Evolutionary conservation across 1,140 invertebrate species (phyloP).

Genomic region (Cyclina sinensis): DNA sequence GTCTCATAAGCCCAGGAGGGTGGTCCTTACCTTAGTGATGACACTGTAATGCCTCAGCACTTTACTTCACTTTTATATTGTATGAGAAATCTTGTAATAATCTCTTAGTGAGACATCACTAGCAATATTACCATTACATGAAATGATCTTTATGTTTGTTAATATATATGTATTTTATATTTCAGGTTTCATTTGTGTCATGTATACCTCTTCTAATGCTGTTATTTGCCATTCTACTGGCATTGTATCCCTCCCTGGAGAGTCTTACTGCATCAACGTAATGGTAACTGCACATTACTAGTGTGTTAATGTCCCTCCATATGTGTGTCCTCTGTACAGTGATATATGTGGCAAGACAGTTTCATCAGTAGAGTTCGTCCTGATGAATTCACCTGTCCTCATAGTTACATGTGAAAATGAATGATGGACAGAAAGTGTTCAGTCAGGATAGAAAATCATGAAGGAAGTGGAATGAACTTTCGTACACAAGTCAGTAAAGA

Average conservation of each 20-base stretch:
- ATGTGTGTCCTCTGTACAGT: not conserved
- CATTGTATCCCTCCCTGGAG: conserved; percentile 85
- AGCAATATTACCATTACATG: too few species aligned
- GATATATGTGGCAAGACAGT: not conserved
- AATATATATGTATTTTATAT: conserved; percentile 43
- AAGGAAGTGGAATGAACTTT: not conserved
- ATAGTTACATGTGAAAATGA: not conserved
- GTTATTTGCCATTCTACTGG: conserved; percentile 85
- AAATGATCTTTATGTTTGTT: too few species aligned
- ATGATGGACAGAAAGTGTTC: not conserved
- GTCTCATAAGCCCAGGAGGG: too few species aligned
- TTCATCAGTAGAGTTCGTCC: not conserved
- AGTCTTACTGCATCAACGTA: conserved; percentile 84
- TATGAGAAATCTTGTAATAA: too few species aligned
- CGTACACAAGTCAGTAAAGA: not conserved
- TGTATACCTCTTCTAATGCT: conserved; percentile 86
- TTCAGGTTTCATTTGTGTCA: conserved; percentile 86
- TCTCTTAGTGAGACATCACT: too few species aligned
- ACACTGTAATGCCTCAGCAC: too few species aligned
- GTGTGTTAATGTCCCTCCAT: conserved; percentile 24
- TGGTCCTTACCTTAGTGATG: too few species aligned
- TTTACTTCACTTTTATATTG: too few species aligned
- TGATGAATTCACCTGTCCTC: not conserved
- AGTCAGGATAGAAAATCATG: not conserved
- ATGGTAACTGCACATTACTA: conserved; percentile 26